Evolutionary conservation across 2,888 invertebrate genomes (phyloP), one percentile per base, ranked within the genome.

Genomic region (Teinopalpus imperialis): DNA sequence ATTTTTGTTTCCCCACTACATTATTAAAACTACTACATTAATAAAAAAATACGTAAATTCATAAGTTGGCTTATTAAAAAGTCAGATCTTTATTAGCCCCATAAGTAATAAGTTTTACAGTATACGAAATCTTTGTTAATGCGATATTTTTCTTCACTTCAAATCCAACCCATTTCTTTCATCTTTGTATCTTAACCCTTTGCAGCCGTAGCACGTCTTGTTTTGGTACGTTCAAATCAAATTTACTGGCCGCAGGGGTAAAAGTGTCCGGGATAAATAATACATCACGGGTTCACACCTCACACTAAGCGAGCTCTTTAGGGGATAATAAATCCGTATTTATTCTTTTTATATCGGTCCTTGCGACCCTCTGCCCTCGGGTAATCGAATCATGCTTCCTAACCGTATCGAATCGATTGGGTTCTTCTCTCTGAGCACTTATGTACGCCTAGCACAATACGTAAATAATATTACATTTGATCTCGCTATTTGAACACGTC

Each of bases 261-360:
- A 59, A 62, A 63, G 67, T 57, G 59, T 57, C 67, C 30, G 43
- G 50, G 58, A 81, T 86, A 81, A 88, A 88, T 87, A 87, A 81
- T 81, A 77, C 81, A 88, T 70, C 69, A 69, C 69, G 64, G 70
- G 79, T 86, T 85, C 85, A 67, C 88, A 86, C 87, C 81, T 86
- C 65, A 61, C 71, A 67, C 81, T 83, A 82, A 85, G 77, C 74
- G 74, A 49, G 62, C 69, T 73, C 88, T 82, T 80, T 76, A 77
- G 86, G 87, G 88, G 74, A 81, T 82, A 82, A 88, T 88, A 88
- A 88, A 88, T 88, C 86, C 85, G 78, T 86, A 83, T 87, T 87
- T 88, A 83, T 83, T 86, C 83, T 85, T 85, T 85, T 81, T 83
- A 82, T 80, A 79, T 74, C 63, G 66, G 61, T 68, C 74, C 69